Evolutionary conservation across 2,797 vertebrate genomes (phyloP), one percentile per base, ranked within the genome.

Genomic region (Eleutherodactylus coqui): DNA sequence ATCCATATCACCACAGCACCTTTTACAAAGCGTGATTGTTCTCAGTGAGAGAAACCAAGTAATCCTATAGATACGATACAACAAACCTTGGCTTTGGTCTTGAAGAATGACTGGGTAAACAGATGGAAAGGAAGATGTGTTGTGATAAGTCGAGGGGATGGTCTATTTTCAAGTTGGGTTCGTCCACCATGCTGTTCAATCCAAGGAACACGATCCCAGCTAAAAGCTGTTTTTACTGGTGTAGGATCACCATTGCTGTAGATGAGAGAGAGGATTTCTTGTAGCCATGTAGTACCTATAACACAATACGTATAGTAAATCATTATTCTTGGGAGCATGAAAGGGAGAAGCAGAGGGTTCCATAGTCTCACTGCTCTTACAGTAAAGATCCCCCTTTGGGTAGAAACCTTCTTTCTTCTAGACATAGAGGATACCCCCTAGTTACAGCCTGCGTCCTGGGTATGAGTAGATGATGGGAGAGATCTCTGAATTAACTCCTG

Each of bases 221-320:
- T 97, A 51, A 95, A 96, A 10, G 93, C 87, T 32, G 92, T 94
- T 60, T 92, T 92, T 72, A 91, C 92, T 0, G 92, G 80, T 1
- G 82, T 70, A 0, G 91, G 87, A 2, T 97, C 91, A 0, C 96
- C 97, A 1, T 49, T 88, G 90, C 85, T 95, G 88, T 75, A 87
- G 83, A 97, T 87, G 1, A 97, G 91, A 1, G 93, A 95, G 88
- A 97, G 90, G 11, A 96, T 93, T 91, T 97, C 95, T 91, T 97
- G 97, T 94, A 96, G 93, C 97, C 97, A 98, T 0, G 96, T 97
- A 49, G 97, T 98, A 36, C 97, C 97, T 98, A 88, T 0, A 83
- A 79, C 36, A 78, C 21, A 82, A 36, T 10, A 29, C 1, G 6
- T 1, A 17, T 51, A 69, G 10, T 45, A 38, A 38, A 53, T 1